These are phyloP conservation scores for Dryocosmus kuriphilus DNA, from an alignment of 2,888 invertebrate species.

Conservation along the genomic window DNA sequence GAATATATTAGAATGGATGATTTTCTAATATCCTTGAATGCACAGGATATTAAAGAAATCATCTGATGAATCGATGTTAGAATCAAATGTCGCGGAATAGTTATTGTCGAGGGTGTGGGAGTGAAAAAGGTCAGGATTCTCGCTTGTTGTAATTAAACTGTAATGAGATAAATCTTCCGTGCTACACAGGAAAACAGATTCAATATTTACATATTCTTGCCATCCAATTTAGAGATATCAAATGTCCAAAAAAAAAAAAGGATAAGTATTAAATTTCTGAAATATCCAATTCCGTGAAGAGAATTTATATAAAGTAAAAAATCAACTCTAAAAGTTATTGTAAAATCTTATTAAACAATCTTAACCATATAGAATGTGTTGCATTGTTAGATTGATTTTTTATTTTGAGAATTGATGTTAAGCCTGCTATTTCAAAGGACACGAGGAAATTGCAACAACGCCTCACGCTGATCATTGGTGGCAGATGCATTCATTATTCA, in stretches of 20 bases:
- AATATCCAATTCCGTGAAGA: neutral
- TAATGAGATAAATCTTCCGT: constrained; percentile 33
- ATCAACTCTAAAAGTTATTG: neutral
- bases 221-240: neutral
- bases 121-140: constrained; percentile 31
- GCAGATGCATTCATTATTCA: neutral
- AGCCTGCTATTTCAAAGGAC: neutral
- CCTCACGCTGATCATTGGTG: neutral
- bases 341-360: neutral
- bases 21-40: constrained; percentile 16
- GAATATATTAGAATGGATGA: constrained; percentile 31
- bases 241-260: neutral
- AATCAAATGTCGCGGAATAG: constrained; percentile 35
- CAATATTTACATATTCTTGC: constrained; percentile 15
- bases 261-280: neutral
- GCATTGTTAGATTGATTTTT: neutral
- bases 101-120: constrained; percentile 31
- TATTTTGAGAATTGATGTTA: neutral
- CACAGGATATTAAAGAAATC: constrained; percentile 32
- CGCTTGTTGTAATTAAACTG: constrained; percentile 24
- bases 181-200: neutral
- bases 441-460: neutral
- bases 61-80: constrained; percentile 34
- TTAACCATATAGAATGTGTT: neutral
- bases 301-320: neutral